Evolutionary conservation across 2,113 vertebrate species (phyloP), one percentile per base, ranked within the genome.

Genomic region (Lota lota): DNA sequence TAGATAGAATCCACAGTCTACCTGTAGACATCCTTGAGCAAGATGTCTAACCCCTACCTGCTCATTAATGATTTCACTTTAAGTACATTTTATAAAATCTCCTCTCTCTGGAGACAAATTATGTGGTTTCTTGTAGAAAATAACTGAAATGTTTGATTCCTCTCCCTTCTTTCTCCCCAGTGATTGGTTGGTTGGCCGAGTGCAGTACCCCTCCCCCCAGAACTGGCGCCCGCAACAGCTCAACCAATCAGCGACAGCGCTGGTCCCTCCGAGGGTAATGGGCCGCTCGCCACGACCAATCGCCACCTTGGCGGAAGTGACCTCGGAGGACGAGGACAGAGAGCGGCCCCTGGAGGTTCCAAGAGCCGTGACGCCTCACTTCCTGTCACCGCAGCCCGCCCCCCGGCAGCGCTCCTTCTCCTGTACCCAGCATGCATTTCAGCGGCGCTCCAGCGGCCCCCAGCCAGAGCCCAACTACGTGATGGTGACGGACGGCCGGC

Each of bases 381-480:
- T 90, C 88, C 82, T 91, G 80, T 90, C 73, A 0, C 89, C 91
- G 15, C 92, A 92, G 75, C 90, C 91, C 0, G 72, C 89, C 18
- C 90, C 91, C 1, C 76, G 92, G 1, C 92, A 92, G 69, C 89
- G 92, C 0, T 93, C 92, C 47, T 93, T 93, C 40, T 93, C 92
- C 12, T 93, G 92, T 78, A 93, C 90, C 70, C 92, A 93, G 78
- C 90, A 91, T 66, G 89, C 91, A 28, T 72, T 93, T 77, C 91
- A 92, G 83, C 92, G 87, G 2, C 90, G 83, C 70, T 77, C 85
- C 68, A 86, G 81, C 5, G 67, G 81, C 5, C 66, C 56, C 67
- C 90, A 92, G 61, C 75, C 84, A 1, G 91, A 91, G 58, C 87
- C 85, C 5, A 82, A 83, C n/a, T 76, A 87, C 5, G n/a, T 83